Evolutionary conservation across 2,888 invertebrate species (phyloP).

Genomic region (Muschampia plurimacula): DNA sequence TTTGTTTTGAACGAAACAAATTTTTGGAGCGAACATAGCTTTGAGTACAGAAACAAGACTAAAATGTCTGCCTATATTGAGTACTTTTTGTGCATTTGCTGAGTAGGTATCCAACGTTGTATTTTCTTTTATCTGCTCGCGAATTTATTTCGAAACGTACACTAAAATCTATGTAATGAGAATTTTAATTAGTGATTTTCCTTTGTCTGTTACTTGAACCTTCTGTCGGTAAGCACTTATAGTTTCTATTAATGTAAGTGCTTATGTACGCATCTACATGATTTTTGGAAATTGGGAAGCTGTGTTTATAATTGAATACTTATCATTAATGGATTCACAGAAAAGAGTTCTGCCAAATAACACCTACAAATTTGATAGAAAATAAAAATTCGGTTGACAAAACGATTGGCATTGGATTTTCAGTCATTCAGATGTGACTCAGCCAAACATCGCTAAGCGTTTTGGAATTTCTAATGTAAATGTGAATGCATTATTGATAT

Average conservation of each 20-base stretch:
- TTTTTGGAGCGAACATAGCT: conserved; percentile 29
- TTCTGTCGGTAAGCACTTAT: background rate
- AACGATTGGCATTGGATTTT: conserved; percentile 30
- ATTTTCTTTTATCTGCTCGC: conserved; percentile 33
- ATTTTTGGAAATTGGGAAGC: background rate
- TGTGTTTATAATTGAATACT: background rate
- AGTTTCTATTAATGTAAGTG: background rate
- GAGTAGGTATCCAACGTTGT: conserved; percentile 27
- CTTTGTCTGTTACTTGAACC: conserved; percentile 7
- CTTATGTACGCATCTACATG: background rate
- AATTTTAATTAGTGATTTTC: conserved; percentile 30
- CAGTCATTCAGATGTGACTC: conserved; percentile 24
- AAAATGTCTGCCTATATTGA: conserved; percentile 34
- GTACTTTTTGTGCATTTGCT: conserved; percentile 36
- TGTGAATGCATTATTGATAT: conserved; percentile 17
- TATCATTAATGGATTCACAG: background rate
- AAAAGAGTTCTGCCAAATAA: background rate
- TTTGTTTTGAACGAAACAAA: conserved; percentile 7
- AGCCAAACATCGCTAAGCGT: conserved; percentile 11
- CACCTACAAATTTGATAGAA: background rate
- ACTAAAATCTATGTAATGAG: conserved; percentile 26
- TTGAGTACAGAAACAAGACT: conserved; percentile 24
- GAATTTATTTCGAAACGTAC: conserved; percentile 25
- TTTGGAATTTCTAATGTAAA: conserved; percentile 23
- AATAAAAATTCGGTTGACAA: conserved; percentile 19